These are phyloP conservation scores for Ptychochromis oligacanthus DNA, from an alignment of 2,113 vertebrate species.

Conservation along the genomic window DNA sequence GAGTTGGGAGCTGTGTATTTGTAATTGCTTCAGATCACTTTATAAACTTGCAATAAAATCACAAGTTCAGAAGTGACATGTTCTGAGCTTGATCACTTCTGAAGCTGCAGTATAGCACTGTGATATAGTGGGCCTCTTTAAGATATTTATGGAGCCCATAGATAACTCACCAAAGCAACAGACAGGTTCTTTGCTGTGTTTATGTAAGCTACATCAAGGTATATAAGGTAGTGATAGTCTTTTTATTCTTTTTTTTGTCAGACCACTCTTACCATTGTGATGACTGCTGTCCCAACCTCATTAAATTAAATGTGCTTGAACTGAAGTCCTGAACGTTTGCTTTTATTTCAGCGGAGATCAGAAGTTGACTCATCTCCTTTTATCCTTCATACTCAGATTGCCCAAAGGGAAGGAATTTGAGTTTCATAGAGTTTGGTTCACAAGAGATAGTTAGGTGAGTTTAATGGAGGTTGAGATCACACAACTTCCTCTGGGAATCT, in stretches of 20 bases:
- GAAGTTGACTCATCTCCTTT: background rate
- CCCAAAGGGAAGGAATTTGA: background rate
- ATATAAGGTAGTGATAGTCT: background rate
- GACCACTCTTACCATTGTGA: background rate
- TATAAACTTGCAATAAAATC: background rate
- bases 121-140: background rate
- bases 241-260: background rate
- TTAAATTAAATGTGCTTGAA: background rate
- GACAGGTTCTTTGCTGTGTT: background rate
- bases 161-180: background rate
- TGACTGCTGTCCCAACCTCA: background rate
- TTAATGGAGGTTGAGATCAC: constrained; percentile 10
- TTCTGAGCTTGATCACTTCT: background rate
- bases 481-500: background rate
- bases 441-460: background rate
- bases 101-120: background rate
- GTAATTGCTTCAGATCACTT: background rate
- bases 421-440: background rate
- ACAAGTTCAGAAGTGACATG: background rate
- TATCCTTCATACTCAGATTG: background rate
- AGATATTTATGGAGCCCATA: background rate
- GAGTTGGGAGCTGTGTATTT: background rate
- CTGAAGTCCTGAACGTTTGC: background rate
- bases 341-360: constrained; percentile 1
- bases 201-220: background rate